Percentiles rank a stretch among this genome's conserved stretches.
phyloP scores from a whole-genome alignment of 1,140 invertebrate genomes.

The Andrena cerasifolii region DNA sequence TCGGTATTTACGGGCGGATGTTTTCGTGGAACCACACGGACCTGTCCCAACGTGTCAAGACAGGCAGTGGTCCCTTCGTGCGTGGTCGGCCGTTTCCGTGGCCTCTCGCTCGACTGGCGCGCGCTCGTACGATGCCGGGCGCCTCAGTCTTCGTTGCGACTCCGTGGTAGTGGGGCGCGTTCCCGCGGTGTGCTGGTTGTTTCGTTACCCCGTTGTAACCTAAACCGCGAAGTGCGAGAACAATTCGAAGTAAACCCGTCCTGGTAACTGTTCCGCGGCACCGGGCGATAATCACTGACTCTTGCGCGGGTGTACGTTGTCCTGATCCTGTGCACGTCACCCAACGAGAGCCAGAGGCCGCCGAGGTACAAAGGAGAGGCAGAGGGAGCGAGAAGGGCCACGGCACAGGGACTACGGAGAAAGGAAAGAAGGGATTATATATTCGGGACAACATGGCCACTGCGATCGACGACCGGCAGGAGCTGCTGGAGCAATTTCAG shows the following conservation, averaged over 20 bases:
- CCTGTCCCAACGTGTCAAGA: slow-evolving; percentile 24
- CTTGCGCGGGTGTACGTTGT: slow-evolving; percentile 20
- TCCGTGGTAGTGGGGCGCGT: slow-evolving; percentile 23
- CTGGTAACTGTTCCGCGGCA: slow-evolving; percentile 12
- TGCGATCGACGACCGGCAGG: slow-evolving; percentile 80
- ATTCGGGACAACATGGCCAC: slow-evolving; percentile 79
- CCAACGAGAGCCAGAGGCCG: slow-evolving; percentile 18
- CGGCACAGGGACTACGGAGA: slow-evolving; percentile 51
- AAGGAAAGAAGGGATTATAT: slow-evolving; percentile 69
- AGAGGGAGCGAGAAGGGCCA: slow-evolving; percentile 45
- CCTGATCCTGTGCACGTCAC: slow-evolving; percentile 18
- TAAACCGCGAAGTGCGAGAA: slow-evolving; percentile 39
- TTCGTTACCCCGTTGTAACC: slow-evolving; percentile 37
- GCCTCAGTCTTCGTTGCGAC: slow-evolving; percentile 53
- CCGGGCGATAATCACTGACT: slow-evolving; percentile 31
- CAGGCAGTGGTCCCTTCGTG: slow-evolving; percentile 23
- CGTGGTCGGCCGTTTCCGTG: slow-evolving; percentile 30
- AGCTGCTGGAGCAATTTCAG: slow-evolving; percentile 78
- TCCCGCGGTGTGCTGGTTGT: background rate
- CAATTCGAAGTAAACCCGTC: slow-evolving; percentile 10
- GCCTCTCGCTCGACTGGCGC: slow-evolving; percentile 28
- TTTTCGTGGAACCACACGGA: background rate
- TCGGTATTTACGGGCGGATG: background rate
- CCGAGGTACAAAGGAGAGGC: background rate
- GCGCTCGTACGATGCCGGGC: slow-evolving; percentile 16